Base-by-base conservation (phyloP, 2,113 vertebrate species). In the Protomyctophum bolini region DNA sequence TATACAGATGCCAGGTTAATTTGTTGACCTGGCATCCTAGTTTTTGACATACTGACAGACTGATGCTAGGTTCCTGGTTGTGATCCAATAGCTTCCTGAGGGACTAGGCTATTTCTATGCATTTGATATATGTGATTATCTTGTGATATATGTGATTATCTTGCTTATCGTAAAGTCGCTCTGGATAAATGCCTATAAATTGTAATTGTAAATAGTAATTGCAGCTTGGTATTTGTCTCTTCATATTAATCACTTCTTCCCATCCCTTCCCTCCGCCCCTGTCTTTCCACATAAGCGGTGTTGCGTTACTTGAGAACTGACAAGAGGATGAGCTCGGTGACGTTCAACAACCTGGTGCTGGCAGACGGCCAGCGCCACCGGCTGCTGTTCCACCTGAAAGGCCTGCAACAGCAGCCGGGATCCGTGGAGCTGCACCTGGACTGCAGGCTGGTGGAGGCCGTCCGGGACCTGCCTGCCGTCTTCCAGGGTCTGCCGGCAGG, bases 291-390 rank as follows among this genome's bases (percentile, higher is more conserved):
- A 28, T 47, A 68, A 99, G 98, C 92, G 58, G 91, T 93, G 77
- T 84, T 99, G 21, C 95, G 97, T 57, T 98, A 98, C 85, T 72
- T 95, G 85, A 95, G 96, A 84, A 94, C 48, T 0, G 96, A 99
- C 65, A 94, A 93, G 68, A 95, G 92, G 89, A 84, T 96, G 83
- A 95, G 95, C 75, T 94, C 96, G 0, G 93, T 97, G 75, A 94
- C 96, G 88, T 96, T 99, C 77, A 97, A 94, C 93, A 97, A 98
- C 75, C 72, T 97, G 68, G 95, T 91, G 47, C 85, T 99, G 84
- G 96, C 97, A 0, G 97, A 99, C 0, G 96, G 96, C 71, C 95
- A 94, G 67, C 92, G 94, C n/a, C 98, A 98, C 77, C 86, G 93
- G 60, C 75, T 99, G 63, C 90, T 98, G 55, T 92, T 99, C 84